Evolutionary conservation across 2,888 invertebrate species (phyloP).

Genomic region (Rhodophaea formosa): DNA sequence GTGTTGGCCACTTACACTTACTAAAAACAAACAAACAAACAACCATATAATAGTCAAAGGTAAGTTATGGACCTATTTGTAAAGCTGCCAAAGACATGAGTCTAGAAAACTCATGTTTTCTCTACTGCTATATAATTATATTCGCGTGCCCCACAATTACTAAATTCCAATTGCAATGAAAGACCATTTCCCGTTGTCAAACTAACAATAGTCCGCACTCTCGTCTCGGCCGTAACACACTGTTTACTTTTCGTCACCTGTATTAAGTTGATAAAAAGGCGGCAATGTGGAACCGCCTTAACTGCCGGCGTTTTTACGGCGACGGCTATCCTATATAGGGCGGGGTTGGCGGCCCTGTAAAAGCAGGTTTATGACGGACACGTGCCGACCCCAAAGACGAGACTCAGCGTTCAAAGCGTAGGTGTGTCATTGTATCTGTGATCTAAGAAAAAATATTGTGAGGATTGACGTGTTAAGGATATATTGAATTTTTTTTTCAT

Average conservation of each 20-base stretch:
- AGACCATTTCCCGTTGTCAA: neutral
- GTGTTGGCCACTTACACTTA: no score
- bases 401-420: constrained; percentile 37
- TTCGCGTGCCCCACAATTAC: neutral
- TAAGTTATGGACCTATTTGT: no score
- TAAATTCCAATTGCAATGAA: constrained; percentile 3
- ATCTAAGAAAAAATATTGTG: neutral
- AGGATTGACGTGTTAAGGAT: neutral
- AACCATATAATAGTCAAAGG: no score
- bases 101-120: neutral
- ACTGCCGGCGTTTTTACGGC: constrained; percentile 60
- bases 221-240: constrained; percentile 30
- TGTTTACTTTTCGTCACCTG: constrained; percentile 38
- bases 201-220: constrained; percentile 11
- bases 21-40: no score
- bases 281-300: constrained; percentile 51
- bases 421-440: constrained; percentile 1
- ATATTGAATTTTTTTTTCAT: no score
- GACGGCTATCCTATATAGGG: constrained; percentile 43
- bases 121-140: neutral
- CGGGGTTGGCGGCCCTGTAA: constrained; percentile 59
- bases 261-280: constrained; percentile 50
- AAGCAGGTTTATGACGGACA: constrained; percentile 74
- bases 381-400: constrained; percentile 57
- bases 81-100: neutral